Evolutionary conservation across 2,797 vertebrate species (phyloP).

Genomic region (Platalea minor): DNA sequence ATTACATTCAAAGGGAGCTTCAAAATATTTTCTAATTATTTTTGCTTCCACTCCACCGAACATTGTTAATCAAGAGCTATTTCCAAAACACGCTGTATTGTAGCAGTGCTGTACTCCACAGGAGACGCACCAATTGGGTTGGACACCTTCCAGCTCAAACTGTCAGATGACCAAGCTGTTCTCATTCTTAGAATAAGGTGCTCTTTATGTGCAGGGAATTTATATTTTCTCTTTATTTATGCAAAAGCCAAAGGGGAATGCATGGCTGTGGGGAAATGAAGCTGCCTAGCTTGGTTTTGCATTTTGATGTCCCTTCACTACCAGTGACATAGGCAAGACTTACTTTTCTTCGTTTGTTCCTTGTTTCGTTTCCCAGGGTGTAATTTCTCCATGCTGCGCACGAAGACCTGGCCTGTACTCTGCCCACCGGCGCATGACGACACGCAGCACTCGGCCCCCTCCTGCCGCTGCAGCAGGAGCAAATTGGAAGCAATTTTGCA

Average conservation of each 20-base stretch:
- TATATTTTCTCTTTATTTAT: background rate
- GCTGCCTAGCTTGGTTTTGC: background rate
- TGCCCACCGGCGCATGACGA: background rate
- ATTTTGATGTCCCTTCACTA: background rate
- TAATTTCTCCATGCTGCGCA: background rate
- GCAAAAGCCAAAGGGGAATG: background rate
- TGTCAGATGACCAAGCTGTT: background rate
- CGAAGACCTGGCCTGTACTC: background rate
- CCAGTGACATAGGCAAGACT: background rate
- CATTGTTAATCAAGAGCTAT: constrained; percentile 56
- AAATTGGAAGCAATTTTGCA: background rate
- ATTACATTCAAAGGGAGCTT: constrained; percentile 27
- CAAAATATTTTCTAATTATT: constrained; percentile 68
- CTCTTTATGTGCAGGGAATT: background rate
- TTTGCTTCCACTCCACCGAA: constrained; percentile 62
- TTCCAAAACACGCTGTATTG: constrained; percentile 21
- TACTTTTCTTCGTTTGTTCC: background rate
- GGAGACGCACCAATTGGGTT: constrained; percentile 7
- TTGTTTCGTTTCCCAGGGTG: background rate
- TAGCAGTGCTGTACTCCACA: background rate
- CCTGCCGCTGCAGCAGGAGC: background rate
- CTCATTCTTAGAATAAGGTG: background rate
- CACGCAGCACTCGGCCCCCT: background rate
- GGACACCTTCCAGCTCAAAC: constrained; percentile 33
- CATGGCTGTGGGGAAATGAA: background rate